A percentile compares a stretch with the other conserved stretches of the same genome.
These are phyloP conservation scores for Penaeus monodon DNA, from an alignment of 2,888 invertebrate genomes.

Conservation along the genomic window DNA sequence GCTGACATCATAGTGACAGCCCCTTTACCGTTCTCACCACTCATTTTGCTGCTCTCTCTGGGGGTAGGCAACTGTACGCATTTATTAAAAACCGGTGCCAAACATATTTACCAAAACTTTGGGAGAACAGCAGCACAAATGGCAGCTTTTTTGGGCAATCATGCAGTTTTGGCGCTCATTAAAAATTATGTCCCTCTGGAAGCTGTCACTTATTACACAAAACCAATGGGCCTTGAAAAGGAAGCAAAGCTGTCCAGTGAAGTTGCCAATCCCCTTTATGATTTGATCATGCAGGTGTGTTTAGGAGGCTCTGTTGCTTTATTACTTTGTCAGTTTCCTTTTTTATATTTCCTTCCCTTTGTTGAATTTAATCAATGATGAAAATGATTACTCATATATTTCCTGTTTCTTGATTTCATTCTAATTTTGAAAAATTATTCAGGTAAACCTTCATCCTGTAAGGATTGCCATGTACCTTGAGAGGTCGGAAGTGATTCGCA, in stretches of 20 bases:
- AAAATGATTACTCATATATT: no score
- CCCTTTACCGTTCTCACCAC: conserved; percentile 90
- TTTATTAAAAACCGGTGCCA: conserved; percentile 73
- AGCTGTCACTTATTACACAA: conserved; percentile 86
- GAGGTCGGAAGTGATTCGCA: conserved; percentile 34
- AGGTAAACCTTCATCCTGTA: conserved; percentile 63
- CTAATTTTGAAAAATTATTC: not conserved
- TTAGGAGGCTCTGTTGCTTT: not conserved
- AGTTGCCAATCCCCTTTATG: conserved; percentile 83
- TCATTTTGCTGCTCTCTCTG: conserved; percentile 98
- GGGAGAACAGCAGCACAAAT: conserved; percentile 94
- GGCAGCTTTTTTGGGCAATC: conserved; percentile 98
- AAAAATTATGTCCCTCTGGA: conserved; percentile 91
- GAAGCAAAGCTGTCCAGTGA: conserved; percentile 82
- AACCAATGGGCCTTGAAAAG: conserved; percentile 81
- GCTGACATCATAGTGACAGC: conserved; percentile 89
- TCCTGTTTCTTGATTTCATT: no score
- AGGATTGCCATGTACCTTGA: conserved; percentile 48
- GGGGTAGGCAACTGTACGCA: conserved; percentile 80
- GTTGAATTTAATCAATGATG: no score
- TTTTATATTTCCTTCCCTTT: no score
- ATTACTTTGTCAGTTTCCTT: not conserved
- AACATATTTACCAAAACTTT: conserved; percentile 80
- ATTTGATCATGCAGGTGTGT: conserved; percentile 80
- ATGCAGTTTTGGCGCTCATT: conserved; percentile 91